These are phyloP conservation scores for Beris morrisii DNA, from an alignment of 2,888 invertebrate genomes.

Conservation along the genomic window DNA sequence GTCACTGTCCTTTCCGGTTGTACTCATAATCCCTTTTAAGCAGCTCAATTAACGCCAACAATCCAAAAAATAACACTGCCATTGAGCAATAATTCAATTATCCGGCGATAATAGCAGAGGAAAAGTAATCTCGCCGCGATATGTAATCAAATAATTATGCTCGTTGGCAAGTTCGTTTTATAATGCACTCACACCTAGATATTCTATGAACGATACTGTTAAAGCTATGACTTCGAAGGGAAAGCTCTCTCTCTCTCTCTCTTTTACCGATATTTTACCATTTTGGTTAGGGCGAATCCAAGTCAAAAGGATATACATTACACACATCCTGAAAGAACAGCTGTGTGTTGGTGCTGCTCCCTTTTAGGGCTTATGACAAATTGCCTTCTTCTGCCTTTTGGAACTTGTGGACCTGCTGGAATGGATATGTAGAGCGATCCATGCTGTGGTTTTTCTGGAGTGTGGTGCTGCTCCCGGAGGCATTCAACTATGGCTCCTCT, in stretches of 20 bases:
- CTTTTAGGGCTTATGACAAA: too few species aligned
- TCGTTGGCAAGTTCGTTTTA: not conserved
- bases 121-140: slow-evolving; percentile 25
- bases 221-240: not conserved
- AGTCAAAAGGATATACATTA: too few species aligned
- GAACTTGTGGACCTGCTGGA: too few species aligned
- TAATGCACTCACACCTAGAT: too few species aligned
- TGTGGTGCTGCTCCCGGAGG: too few species aligned
- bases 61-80: slow-evolving; percentile 6
- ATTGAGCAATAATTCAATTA: slow-evolving; percentile 24
- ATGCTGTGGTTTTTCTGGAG: too few species aligned
- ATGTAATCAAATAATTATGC: slow-evolving; percentile 27
- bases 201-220: not conserved
- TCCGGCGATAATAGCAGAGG: slow-evolving; percentile 22
- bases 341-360: too few species aligned
- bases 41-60: slow-evolving; percentile 18
- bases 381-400: too few species aligned
- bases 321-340: too few species aligned
- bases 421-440: too few species aligned
- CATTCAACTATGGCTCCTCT: too few species aligned
- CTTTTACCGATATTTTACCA: not conserved
- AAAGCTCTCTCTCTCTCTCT: not conserved
- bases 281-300: not conserved
- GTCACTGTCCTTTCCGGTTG: too few species aligned
- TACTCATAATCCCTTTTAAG: slow-evolving; percentile 11